Evolutionary conservation across 2,113 vertebrate species (phyloP), one percentile per base, ranked within the genome.

Genomic region (Clarias batrachus): DNA sequence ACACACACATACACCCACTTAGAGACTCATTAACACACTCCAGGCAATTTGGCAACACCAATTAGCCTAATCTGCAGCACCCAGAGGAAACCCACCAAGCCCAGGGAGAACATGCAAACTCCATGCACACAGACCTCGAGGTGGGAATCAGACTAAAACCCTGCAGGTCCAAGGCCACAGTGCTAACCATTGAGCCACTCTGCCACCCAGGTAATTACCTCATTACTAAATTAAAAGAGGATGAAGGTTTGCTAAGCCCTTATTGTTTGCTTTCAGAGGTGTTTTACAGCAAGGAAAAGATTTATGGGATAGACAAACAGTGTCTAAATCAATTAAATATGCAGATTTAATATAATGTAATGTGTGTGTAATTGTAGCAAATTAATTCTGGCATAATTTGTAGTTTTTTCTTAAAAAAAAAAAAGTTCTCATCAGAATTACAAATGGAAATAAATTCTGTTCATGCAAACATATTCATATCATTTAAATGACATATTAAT

Each of bases 191-290:
- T 5, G 6, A 41, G 41, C 41, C 48, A 48, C 48, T 8, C 5
- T 48, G 48, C 48, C 7, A 1, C 48, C 48, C 74, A 19, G n/a
- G 11, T 88, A 88, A 92, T 91, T 86, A 85, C 85, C 81, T 83
- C 79, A 90, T 88, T 87, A 88, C 88, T 88, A 66, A 87, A 81
- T 89, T 79, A 70, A 59, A 89, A 83, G 27, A 66, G 37, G 66
- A 73, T 27, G 13, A 79, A 57, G 54, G 11, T 70, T 79, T 89
- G 85, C 79, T 2, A 30, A 83, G 27, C 80, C 66, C 30, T 62
- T 56, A 62, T n/a, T 73, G 41, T 68, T 82, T 73, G 83, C 63
- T 71, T 77, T 56, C 13, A 77, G 57, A 84, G 78, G 78, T 82
- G 78, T 89, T 87, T 81, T 85, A 62, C 56, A 48, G 14, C 11